Conservation (phyloP, 92 coral and sea anemone genomes). For the Metridium senile region DNA sequence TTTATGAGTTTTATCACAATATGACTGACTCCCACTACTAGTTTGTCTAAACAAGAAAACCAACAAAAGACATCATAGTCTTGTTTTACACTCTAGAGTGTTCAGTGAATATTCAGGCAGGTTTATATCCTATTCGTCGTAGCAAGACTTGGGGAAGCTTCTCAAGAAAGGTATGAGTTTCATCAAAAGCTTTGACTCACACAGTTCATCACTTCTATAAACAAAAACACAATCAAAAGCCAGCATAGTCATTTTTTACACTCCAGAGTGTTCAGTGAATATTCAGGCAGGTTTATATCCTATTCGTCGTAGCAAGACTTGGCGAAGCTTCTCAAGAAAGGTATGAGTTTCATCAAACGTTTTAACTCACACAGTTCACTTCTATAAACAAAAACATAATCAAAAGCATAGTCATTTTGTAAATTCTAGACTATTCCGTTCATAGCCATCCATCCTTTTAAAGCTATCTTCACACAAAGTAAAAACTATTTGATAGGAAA, state of each 20-base stretch:
- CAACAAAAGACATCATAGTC: background rate
- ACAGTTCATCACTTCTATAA: no score
- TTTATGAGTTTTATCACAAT: background rate
- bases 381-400: background rate
- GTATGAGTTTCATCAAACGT: background rate
- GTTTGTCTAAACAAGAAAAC: slow-evolving; percentile 4
- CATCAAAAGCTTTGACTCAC: no score
- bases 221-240: background rate
- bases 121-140: background rate
- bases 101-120: background rate
- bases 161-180: background rate
- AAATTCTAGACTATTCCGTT: background rate
- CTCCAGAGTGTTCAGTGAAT: background rate
- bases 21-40: slow-evolving; percentile 1
- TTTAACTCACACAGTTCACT: no score
- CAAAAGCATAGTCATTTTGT: background rate
- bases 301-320: background rate
- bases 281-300: background rate
- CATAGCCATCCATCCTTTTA: no score
- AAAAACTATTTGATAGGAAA: no score
- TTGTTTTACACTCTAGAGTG: background rate
- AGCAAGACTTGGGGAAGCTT: background rate
- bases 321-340: background rate
- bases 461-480: no score
- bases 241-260: background rate